phyloP scores from a whole-genome alignment of 2,888 invertebrate genomes.

The Diaphora mendica region DNA sequence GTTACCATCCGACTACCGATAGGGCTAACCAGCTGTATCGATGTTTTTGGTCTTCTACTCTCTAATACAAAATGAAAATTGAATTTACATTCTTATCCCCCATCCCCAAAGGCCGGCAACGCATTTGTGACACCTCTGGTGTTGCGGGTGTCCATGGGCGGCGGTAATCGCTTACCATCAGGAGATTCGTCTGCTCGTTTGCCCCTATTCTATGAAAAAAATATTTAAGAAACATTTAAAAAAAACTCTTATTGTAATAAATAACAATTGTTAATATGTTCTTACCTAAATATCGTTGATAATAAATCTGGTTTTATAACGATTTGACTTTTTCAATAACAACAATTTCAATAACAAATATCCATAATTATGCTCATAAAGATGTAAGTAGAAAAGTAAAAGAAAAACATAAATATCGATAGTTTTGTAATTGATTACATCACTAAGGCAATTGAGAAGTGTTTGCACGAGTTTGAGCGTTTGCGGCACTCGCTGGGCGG shows the following conservation, averaged over 20 bases:
- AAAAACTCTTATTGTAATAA: background rate
- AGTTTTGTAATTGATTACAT: conserved; percentile 45
- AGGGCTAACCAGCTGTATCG: conserved; percentile 38
- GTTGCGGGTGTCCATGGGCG: too few species aligned
- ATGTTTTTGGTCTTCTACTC: conserved; percentile 31
- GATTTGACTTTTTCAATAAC: background rate
- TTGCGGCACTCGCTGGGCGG: conserved; percentile 71
- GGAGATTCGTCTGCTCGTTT: too few species aligned
- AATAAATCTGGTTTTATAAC: background rate
- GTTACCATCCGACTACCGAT: conserved; percentile 58
- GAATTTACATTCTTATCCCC: too few species aligned
- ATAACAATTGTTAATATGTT: background rate
- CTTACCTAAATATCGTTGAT: background rate
- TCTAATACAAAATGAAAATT: conserved; percentile 13
- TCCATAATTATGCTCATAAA: background rate
- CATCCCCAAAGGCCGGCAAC: too few species aligned
- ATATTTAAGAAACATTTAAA: too few species aligned
- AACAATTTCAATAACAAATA: too few species aligned
- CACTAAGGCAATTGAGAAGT: conserved; percentile 79
- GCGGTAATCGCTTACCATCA: too few species aligned
- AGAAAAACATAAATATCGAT: conserved; percentile 45
- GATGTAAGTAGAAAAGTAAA: background rate
- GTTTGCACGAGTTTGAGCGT: conserved; percentile 82
- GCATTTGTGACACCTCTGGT: too few species aligned
- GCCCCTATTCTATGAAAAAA: too few species aligned